phyloP scores from a whole-genome alignment of 2,113 vertebrate genomes.

The Felis catus region F.catus_Fca126_mat1.0 CM031417.1:82975001-82975500 shows the following conservation, averaged over 20 bases:
- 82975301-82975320: neutral
- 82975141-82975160: neutral
- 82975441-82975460: neutral
- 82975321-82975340: neutral
- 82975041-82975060: neutral
- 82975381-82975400: neutral
- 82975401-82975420: neutral
- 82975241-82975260: slow-evolving; percentile 24
- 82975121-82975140: neutral
- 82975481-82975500: neutral
- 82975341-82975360: neutral
- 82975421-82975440: neutral
- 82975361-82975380: neutral
- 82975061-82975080: neutral
- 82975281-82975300: neutral
- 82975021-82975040: neutral
- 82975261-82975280: slow-evolving; percentile 19
- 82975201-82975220: neutral
- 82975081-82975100: neutral
- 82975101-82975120: neutral
- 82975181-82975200: neutral
- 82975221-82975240: slow-evolving; percentile 31
- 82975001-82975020: neutral
- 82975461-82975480: neutral
- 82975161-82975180: neutral